Percentiles rank a stretch among this genome's conserved stretches.
Conservation (phyloP, 2,888 invertebrate species). For the Acanthosepion lycidas region DNA sequence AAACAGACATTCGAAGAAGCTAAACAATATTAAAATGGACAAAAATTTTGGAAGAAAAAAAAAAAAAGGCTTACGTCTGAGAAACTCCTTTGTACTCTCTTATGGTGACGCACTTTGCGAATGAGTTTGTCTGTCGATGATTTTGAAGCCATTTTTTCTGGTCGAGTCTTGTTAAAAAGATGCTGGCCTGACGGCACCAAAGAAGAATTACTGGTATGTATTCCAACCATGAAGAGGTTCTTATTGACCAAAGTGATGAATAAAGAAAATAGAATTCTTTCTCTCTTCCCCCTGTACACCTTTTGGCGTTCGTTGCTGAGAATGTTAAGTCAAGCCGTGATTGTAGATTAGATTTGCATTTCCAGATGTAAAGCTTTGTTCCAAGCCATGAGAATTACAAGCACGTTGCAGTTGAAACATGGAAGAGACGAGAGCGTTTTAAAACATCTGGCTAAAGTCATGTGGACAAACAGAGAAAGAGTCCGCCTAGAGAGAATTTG, state of each 20-base stretch:
- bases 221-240: constrained; percentile 41
- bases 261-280: neutral
- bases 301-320: no score
- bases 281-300: no score
- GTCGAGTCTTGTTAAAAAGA: neutral
- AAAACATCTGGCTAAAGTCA: no score
- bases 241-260: neutral
- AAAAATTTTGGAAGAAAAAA: neutral
- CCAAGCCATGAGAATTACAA: neutral
- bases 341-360: neutral
- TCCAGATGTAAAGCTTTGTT: neutral
- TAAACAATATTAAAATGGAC: neutral
- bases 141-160: constrained; percentile 45
- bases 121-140: neutral
- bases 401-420: neutral
- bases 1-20: neutral
- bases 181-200: constrained; percentile 13
- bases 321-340: neutral
- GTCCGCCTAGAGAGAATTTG: no score
- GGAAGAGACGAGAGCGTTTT: no score
- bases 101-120: constrained; percentile 40
- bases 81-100: constrained; percentile 35
- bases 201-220: neutral
- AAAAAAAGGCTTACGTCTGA: constrained; percentile 23
- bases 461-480: neutral